Evolutionary conservation across 2,113 vertebrate species (phyloP).

Genomic region (Crotalus viridis): DNA sequence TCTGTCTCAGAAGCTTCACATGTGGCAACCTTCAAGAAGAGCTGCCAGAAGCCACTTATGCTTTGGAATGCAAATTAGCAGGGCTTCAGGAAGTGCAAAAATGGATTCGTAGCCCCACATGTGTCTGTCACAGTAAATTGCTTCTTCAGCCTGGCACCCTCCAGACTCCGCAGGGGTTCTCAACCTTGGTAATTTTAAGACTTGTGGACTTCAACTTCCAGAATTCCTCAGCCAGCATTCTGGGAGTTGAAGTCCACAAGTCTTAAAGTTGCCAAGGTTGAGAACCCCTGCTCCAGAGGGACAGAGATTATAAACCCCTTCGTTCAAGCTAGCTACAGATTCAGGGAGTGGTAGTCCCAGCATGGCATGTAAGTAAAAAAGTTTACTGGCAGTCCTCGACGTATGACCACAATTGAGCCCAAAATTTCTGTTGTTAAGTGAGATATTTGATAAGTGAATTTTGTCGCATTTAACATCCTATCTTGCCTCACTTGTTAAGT

Average conservation of each 20-base stretch:
- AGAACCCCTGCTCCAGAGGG: not conserved
- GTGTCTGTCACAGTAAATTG: not conserved
- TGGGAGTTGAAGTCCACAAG: too few relatives aligned
- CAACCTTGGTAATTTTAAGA: too few relatives aligned
- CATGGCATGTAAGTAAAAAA: not conserved
- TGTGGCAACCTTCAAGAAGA: not conserved
- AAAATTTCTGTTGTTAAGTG: not conserved
- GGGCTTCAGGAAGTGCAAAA: not conserved
- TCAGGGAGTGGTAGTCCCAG: not conserved
- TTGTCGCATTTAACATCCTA: not conserved
- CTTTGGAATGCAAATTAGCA: slow-evolving; percentile 4
- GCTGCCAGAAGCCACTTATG: slow-evolving; percentile 26
- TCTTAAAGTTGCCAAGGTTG: too few relatives aligned
- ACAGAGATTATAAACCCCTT: not conserved
- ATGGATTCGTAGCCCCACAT: not conserved
- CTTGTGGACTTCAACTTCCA: too few relatives aligned
- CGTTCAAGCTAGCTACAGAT: not conserved
- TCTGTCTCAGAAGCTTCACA: not conserved
- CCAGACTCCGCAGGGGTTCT: not conserved
- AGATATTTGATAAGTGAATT: not conserved
- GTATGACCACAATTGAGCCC: not conserved
- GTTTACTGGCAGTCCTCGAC: not conserved
- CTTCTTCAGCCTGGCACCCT: not conserved
- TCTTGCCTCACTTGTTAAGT: not conserved
- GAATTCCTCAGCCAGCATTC: too few relatives aligned